Evolutionary conservation across 2,113 vertebrate genomes (phyloP).

Genomic region (Sylvilagus bachmani): DNA sequence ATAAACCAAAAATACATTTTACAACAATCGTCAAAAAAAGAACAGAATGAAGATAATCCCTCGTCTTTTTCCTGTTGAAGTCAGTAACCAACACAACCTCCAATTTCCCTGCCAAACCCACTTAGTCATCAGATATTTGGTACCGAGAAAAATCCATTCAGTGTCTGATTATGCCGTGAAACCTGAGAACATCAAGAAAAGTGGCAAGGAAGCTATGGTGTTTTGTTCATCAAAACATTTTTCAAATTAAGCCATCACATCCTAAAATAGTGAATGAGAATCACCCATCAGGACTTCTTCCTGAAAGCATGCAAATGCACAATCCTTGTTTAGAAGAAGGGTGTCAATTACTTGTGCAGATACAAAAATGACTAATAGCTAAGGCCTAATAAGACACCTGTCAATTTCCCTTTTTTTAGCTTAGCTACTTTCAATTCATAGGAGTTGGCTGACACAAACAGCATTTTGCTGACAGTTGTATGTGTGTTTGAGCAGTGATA

Average conservation of each 20-base stretch:
- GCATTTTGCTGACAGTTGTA: conserved; percentile 80
- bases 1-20: conserved; percentile 63
- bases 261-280: conserved; percentile 78
- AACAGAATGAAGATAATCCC: conserved; percentile 70
- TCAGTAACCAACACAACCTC: not conserved
- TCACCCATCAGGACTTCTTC: conserved; percentile 69
- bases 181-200: conserved; percentile 65
- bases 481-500: conserved; percentile 77
- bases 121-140: conserved; percentile 71
- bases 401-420: conserved; percentile 85
- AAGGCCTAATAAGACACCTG: conserved; percentile 87
- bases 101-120: conserved; percentile 59
- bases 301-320: conserved; percentile 74
- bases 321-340: conserved; percentile 76
- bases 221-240: conserved; percentile 82
- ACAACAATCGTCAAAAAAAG: conserved; percentile 67
- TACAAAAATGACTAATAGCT: conserved; percentile 81
- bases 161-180: conserved; percentile 75
- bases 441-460: conserved; percentile 75
- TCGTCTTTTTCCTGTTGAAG: conserved; percentile 10
- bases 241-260: conserved; percentile 81
- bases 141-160: conserved; percentile 76
- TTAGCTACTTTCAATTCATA: conserved; percentile 81
- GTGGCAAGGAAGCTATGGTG: conserved; percentile 63
- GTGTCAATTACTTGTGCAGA: conserved; percentile 73